These are phyloP conservation scores for Lophotriccus pileatus DNA, from an alignment of 2,797 vertebrate species.

Conservation along the genomic window DNA sequence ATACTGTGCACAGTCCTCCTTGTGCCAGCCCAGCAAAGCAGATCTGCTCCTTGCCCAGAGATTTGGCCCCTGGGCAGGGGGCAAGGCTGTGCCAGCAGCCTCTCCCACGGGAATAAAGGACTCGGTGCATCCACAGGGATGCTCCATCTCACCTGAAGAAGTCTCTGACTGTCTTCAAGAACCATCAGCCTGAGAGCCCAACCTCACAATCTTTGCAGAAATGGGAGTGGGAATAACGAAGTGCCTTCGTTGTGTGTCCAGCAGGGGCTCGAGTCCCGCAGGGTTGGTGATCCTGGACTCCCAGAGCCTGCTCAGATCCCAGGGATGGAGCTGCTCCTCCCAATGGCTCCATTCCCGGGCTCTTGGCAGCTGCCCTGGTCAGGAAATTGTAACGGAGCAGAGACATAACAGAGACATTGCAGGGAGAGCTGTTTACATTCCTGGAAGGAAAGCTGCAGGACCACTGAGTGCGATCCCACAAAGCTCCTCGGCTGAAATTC, in stretches of 20 bases:
- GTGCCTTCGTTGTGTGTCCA: accelerated
- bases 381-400: conserved; percentile 69
- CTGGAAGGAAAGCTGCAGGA: conserved; percentile 50
- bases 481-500: not conserved
- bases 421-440: conserved; percentile 80
- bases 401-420: conserved; percentile 79
- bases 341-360: not conserved
- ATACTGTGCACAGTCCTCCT: not conserved
- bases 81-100: not conserved
- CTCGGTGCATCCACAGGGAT: not conserved
- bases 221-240: not conserved
- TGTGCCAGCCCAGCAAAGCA: not conserved
- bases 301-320: not conserved
- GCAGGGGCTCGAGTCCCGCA: not conserved
- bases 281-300: not conserved
- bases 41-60: not conserved
- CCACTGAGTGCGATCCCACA: not conserved
- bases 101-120: not conserved
- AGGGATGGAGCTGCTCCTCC: not conserved
- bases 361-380: conserved; percentile 64
- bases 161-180: not conserved
- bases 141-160: not conserved
- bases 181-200: not conserved
- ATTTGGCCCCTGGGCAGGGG: not conserved
- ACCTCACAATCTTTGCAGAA: not conserved